Evolutionary conservation across 2,113 vertebrate species (phyloP), one percentile per base, ranked within the genome.

Genomic region (Carlito syrichta): DNA sequence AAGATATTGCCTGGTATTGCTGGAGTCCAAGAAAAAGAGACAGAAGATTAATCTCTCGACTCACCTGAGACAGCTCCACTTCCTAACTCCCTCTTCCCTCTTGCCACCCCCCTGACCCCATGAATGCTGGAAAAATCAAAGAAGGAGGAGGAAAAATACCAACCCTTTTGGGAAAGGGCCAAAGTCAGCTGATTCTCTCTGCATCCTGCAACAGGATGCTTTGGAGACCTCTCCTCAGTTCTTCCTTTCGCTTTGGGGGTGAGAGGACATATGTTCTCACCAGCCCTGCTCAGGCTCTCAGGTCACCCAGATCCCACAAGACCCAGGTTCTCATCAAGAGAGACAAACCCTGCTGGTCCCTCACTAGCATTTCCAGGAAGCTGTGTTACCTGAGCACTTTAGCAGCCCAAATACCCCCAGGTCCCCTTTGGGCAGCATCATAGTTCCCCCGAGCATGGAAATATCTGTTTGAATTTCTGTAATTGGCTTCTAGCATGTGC

Each of bases 381-480:
- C 66, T 6, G 12, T 3, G 0, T 76, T 83, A 97, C 91, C 68
- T 92, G 54, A 92, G 50, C 14, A 89, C 68, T 94, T 89, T 20
- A 5, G 93, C 78, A 14, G 48, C 58, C 93, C 86, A 94, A 5
- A 1, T 38, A 0, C 84, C 84, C 1, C 90, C 90, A 40, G 84
- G 38, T 25, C 91, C 90, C 22, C 89, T 88, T 43, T 8, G 40
- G 3, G 94, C 94, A 35, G 94, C 91, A 4, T 96, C 94, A 50
- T 95, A 95, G 50, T 96, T 96, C 32, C 94, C 95, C 23, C 74
- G 73, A 43, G 97, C 81, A 0, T 96, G 92, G 58, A 97, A 96
- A 89, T 97, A 97, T 54, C 97, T 97, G 71, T 95, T 79, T 14
- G 95, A 38, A 22, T 54, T 17, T 79, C 71, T 95, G 54, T n/a